Evolutionary conservation across 2,888 invertebrate species (phyloP).

Genomic region (Craniophora ligustri): DNA sequence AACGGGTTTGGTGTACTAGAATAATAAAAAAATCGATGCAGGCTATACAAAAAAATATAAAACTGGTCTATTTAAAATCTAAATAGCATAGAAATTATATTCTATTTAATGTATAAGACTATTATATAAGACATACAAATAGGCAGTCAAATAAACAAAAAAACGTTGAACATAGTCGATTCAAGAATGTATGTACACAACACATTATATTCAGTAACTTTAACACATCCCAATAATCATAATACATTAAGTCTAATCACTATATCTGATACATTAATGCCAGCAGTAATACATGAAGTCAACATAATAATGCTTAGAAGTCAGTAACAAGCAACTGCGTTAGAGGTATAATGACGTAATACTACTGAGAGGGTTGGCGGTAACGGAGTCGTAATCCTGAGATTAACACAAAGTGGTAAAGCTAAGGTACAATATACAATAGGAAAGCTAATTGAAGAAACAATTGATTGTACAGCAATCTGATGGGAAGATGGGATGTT

Average conservation of each 20-base stretch:
- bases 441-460: constrained; percentile 28
- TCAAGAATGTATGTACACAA: too few species aligned
- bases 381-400: constrained; percentile 33
- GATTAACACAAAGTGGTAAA: constrained; percentile 32
- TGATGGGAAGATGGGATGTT: neutral
- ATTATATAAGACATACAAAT: too few species aligned
- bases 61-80: too few species aligned
- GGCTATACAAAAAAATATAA: too few species aligned
- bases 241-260: neutral
- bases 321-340: constrained; percentile 18
- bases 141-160: too few species aligned
- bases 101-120: too few species aligned
- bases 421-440: constrained; percentile 31
- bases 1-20: too few species aligned
- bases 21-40: too few species aligned
- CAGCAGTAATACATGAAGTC: constrained; percentile 15
- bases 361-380: constrained; percentile 34
- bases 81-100: too few species aligned
- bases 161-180: too few species aligned
- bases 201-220: too few species aligned
- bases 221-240: neutral
- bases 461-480: constrained; percentile 24
- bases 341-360: constrained; percentile 27
- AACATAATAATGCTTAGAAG: constrained; percentile 30
- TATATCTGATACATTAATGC: constrained; percentile 3